Conservation (phyloP, 2,113 vertebrate genomes). For the Lepus americanus region DNA sequence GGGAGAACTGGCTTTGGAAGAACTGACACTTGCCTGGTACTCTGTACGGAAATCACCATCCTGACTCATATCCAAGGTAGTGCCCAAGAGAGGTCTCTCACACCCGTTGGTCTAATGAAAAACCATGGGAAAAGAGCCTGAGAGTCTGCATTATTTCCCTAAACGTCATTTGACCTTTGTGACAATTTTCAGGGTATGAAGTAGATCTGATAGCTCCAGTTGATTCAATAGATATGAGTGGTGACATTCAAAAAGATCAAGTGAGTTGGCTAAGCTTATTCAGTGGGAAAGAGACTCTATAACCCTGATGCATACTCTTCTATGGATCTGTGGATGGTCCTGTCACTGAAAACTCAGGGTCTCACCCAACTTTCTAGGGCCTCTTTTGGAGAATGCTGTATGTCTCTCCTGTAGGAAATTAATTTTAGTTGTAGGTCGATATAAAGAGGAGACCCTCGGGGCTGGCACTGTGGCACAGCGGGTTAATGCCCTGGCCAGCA, state of each 20-base stretch:
- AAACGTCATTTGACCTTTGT: not conserved
- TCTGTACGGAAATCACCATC: not conserved
- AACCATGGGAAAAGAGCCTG: not conserved
- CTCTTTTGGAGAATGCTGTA: not conserved
- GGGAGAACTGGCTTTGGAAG: not conserved
- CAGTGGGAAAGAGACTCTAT: not conserved
- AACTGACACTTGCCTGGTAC: fast-evolving
- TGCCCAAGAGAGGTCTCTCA: not conserved
- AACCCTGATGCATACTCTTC: no score
- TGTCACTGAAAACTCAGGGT: not conserved
- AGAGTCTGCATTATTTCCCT: not conserved
- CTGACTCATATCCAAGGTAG: not conserved
- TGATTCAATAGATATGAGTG: not conserved
- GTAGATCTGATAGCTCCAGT: not conserved
- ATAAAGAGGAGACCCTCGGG: not conserved
- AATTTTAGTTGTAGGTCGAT: not conserved
- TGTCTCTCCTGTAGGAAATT: not conserved
- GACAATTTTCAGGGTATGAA: no score
- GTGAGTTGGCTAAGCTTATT: not conserved
- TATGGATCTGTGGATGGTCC: not conserved
- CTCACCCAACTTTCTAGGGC: not conserved
- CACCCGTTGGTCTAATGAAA: not conserved
- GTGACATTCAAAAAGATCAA: fast-evolving
- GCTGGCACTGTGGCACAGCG: no score
- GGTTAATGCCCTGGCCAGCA: no score